Base-by-base conservation (phyloP, 2,113 vertebrate genomes). In the Pyxicephalus adspersus region DNA sequence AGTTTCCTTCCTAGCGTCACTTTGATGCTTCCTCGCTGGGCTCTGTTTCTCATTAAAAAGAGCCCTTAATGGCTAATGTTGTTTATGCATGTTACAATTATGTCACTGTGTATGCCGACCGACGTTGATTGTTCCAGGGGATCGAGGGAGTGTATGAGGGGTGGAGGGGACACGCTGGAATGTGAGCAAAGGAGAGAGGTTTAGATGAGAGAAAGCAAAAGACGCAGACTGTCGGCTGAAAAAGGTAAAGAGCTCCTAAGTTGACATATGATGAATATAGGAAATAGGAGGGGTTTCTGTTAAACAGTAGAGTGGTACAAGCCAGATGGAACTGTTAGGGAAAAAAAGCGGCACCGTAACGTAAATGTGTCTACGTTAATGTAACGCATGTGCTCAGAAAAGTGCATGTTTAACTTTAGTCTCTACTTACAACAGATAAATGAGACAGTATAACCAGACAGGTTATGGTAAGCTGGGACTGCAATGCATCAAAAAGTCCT, bases 31-130 rank as follows among this genome's bases (percentile, higher is more conserved):
- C 91, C 86, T 80, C 88, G 90, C 77, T 64, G 83, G 88, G 91
- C 86, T 94, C 93, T 94, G 93, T 92, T 94, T 94, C 91, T 93
- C 91, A 94, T 94, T 94, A 94, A 89, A 91, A 86, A 84, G 89
- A 86, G 90, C 90, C 87, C 91, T 91, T 92, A 92, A 94, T 92
- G 93, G 92, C 84, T 89, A 91, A 89, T 87, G 87, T 89, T 93
- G 91, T 92, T 94, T 92, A 90, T 84, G 85, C 86, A 81, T 84
- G 87, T 91, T 85, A 87, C 91, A 90, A 88, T 92, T 92, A 91
- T 89, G 90, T 91, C 90, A 91, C 92, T 87, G 84, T 89, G 89
- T 83, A 83, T 89, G 87, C 89, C 76, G 79, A 28, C 70, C 84
- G 74, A 0, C 65, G 77, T 87, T 83, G 88, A 81, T 81, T 81